Percentiles rank a stretch among this genome's conserved stretches.
Conservation (phyloP, 2,113 vertebrate species). For the Candoia aspera region DNA sequence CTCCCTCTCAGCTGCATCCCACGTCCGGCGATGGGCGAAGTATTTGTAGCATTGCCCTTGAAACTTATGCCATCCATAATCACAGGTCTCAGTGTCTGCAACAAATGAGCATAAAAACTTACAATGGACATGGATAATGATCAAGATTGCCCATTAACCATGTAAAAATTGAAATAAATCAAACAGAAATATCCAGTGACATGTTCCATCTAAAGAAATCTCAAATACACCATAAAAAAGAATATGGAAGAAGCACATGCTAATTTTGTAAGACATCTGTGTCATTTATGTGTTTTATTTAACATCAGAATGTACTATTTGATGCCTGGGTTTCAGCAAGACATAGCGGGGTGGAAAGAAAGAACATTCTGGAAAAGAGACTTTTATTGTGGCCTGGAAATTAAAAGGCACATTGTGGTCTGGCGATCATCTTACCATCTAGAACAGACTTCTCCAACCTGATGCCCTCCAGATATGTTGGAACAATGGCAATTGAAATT, state of each 20-base stretch:
- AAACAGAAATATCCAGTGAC: neutral
- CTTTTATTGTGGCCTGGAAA: neutral
- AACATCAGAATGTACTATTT: neutral
- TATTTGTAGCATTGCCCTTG: constrained; percentile 97
- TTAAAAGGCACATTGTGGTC: neutral
- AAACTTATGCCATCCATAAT: constrained; percentile 97
- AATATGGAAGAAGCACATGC: neutral
- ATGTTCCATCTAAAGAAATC: neutral
- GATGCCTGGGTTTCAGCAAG: neutral
- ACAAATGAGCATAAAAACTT: constrained; percentile 9
- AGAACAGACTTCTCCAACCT: neutral
- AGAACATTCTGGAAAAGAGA: neutral
- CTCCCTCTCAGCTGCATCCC: constrained; percentile 95
- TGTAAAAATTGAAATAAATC: neutral
- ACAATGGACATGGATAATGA: neutral
- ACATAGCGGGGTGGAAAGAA: neutral
- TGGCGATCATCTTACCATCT: neutral
- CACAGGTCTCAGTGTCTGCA: constrained; percentile 90
- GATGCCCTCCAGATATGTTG: neutral
- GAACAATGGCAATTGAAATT: neutral
- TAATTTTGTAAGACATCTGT: neutral
- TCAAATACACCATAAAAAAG: neutral
- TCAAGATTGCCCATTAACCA: neutral
- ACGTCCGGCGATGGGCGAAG: constrained; percentile 87
- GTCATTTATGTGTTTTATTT: neutral